These are phyloP conservation scores for Bambusicola thoracicus DNA, from an alignment of 2,113 vertebrate genomes.

Conservation along the genomic window DNA sequence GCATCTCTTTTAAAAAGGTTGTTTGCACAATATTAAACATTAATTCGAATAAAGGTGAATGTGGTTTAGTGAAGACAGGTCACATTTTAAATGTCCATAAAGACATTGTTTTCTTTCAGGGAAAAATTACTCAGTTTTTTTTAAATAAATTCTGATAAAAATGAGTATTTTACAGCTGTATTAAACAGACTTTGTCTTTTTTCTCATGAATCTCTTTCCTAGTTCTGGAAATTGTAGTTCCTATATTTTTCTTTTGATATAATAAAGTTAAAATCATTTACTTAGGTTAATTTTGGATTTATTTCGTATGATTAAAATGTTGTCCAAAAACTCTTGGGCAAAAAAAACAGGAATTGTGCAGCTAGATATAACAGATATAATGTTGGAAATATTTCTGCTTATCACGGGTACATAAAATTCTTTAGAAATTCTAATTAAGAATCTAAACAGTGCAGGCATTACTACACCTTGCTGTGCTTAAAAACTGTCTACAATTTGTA, in stretches of 20 bases:
- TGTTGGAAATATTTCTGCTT: conserved; percentile 27
- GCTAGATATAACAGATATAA: not conserved
- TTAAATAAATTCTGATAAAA: not conserved
- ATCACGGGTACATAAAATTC: not conserved
- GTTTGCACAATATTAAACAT: not conserved
- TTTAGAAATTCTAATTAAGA: conserved; percentile 10
- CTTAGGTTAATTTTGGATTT: not conserved
- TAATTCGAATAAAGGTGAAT: not conserved
- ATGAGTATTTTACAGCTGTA: not conserved
- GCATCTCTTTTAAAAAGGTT: not conserved
- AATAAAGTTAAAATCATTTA: not conserved
- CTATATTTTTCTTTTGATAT: not conserved
- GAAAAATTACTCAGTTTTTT: not conserved
- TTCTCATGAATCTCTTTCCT: not conserved
- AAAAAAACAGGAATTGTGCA: conserved; percentile 36
- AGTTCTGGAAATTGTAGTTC: not conserved
- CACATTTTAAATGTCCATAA: not conserved
- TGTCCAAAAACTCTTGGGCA: not conserved
- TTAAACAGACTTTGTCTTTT: not conserved
- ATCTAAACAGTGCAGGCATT: not conserved
- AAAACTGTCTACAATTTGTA: not conserved
- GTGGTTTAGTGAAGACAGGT: not conserved
- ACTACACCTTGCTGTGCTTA: not conserved
- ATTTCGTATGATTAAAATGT: not conserved
- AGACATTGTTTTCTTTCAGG: not conserved